A percentile compares a stretch with the other conserved stretches of the same genome.
Conservation (phyloP, 2,113 vertebrate genomes). For the Podarcis muralis region DNA sequence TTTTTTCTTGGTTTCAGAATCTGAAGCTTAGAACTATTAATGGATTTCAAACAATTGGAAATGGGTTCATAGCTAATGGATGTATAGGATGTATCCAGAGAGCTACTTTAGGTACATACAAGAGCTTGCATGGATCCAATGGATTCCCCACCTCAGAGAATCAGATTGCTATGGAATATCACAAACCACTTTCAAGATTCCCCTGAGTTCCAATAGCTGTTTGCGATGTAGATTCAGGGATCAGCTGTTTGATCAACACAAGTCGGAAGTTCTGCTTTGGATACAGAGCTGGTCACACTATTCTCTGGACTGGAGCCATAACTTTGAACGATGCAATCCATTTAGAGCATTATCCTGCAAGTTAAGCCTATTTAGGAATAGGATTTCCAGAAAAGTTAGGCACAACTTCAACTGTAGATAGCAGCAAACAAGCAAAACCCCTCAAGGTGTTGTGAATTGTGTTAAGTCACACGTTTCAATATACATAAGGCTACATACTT, state of each 20-base stretch:
- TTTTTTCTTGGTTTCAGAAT: neutral
- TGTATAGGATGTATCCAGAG: slow-evolving; percentile 2
- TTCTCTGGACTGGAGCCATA: neutral
- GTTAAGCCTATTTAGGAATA: neutral
- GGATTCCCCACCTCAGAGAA: neutral
- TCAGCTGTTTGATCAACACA: neutral
- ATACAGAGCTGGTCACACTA: neutral
- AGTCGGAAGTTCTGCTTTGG: neutral
- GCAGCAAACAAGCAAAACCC: neutral
- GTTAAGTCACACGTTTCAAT: neutral
- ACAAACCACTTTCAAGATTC: neutral
- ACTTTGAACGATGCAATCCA: neutral
- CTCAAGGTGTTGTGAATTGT: neutral
- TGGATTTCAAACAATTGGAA: neutral
- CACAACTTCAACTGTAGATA: neutral
- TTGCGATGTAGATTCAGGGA: neutral
- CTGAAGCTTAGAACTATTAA: slow-evolving; percentile 1
- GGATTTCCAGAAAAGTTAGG: neutral
- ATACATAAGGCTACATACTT: neutral
- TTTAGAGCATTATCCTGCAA: neutral
- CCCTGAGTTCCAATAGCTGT: neutral
- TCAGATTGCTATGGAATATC: neutral
- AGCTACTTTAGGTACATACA: neutral
- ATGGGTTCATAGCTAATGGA: slow-evolving; percentile 23
- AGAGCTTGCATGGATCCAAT: neutral